phyloP scores from a whole-genome alignment of 2,888 invertebrate species.

The Ectropis crepuscularia region DNA sequence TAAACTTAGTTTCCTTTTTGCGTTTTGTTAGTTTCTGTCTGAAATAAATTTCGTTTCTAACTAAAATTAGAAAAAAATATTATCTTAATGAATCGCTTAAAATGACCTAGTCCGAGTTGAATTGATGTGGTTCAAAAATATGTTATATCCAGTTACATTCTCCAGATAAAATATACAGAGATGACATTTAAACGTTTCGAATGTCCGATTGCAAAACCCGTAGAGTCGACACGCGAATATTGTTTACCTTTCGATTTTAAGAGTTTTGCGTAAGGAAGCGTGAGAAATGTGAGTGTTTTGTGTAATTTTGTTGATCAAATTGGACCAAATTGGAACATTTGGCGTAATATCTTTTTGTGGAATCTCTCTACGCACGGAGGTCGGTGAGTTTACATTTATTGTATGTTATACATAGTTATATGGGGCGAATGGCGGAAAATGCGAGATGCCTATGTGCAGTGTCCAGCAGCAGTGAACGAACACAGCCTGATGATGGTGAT shows the following conservation, averaged over 20 bases:
- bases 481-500: too few relatives aligned
- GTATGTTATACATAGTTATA: neutral
- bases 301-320: slow-evolving; percentile 16
- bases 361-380: slow-evolving; percentile 12
- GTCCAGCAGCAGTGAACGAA: too few relatives aligned
- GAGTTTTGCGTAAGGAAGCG: slow-evolving; percentile 21
- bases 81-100: neutral
- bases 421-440: too few relatives aligned
- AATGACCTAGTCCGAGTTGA: neutral
- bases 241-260: slow-evolving; percentile 28
- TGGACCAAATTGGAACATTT: slow-evolving; percentile 24
- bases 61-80: too few relatives aligned
- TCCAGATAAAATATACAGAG: slow-evolving; percentile 14
- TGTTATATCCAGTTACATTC: neutral
- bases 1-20: too few relatives aligned
- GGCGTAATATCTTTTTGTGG: slow-evolving; percentile 7
- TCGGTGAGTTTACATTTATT: slow-evolving; percentile 11
- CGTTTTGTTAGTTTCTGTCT: too few relatives aligned
- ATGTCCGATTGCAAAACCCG: slow-evolving; percentile 20
- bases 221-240: slow-evolving; percentile 13
- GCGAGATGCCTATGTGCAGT: too few relatives aligned
- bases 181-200: slow-evolving; percentile 23
- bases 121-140: neutral
- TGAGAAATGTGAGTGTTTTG: slow-evolving; percentile 22
- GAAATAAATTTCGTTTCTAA: too few relatives aligned